Conservation (phyloP, 2,888 invertebrate genomes). For the Rhingia campestris region DNA sequence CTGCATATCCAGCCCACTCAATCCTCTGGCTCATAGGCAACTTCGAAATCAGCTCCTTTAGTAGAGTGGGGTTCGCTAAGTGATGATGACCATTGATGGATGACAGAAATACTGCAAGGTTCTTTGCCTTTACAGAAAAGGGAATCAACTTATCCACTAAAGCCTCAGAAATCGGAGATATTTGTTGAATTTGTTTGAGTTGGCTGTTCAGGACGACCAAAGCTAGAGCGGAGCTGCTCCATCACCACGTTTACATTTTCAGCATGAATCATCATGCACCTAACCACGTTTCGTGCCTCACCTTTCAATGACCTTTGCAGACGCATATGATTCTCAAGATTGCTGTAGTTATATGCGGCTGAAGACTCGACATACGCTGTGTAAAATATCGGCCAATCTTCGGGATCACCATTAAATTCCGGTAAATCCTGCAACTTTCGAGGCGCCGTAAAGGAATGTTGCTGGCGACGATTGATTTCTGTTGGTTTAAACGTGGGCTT, state of each 20-base stretch:
- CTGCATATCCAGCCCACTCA: slow-evolving; percentile 43
- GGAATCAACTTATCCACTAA: too few species aligned
- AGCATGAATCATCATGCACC: too few species aligned
- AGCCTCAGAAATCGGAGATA: slow-evolving; percentile 8
- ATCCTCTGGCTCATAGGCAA: slow-evolving; percentile 37
- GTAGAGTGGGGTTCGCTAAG: slow-evolving; percentile 35
- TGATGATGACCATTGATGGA: slow-evolving; percentile 31
- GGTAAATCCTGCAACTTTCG: not conserved
- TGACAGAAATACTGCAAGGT: slow-evolving; percentile 33
- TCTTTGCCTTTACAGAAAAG: slow-evolving; percentile 35
- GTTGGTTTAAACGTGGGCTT: too few species aligned
- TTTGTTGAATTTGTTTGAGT: not conserved
- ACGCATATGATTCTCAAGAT: slow-evolving; percentile 1
- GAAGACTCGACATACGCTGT: not conserved
- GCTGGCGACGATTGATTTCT: too few species aligned
- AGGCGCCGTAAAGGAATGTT: not conserved
- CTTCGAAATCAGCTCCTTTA: slow-evolving; percentile 34
- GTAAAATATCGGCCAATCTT: slow-evolving; percentile 11
- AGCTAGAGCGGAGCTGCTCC: slow-evolving; percentile 35
- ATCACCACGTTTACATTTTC: slow-evolving; percentile 31
- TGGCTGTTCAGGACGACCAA: slow-evolving; percentile 49
- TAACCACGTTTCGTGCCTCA: too few species aligned
- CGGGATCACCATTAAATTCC: slow-evolving; percentile 1
- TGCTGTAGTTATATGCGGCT: not conserved
- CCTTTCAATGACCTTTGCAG: too few species aligned